Evolutionary conservation across 2,113 vertebrate genomes (phyloP).

Genomic region (Corynorhinus townsendii): DNA sequence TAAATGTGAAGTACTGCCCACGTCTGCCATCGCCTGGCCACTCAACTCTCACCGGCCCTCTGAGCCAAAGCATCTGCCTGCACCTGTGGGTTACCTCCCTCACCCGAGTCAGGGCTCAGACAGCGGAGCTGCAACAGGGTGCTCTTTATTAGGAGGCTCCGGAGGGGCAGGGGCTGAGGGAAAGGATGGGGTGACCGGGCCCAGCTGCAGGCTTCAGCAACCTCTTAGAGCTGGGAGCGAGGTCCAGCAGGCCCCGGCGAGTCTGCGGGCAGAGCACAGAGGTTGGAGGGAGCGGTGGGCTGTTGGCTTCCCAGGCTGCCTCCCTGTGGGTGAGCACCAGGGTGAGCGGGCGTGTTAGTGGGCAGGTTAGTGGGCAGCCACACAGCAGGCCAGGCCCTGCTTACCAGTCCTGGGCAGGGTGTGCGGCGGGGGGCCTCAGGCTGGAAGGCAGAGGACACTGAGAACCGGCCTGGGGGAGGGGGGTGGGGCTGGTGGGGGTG

Average conservation of each 20-base stretch:
- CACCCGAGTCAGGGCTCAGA: background rate
- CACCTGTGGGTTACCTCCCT: background rate
- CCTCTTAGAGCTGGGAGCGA: constrained; percentile 47
- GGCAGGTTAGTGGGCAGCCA: constrained; percentile 49
- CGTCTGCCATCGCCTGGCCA: constrained; percentile 22
- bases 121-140: background rate
- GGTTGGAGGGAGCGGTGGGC: background rate
- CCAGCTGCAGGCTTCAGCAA: background rate
- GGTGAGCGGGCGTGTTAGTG: background rate
- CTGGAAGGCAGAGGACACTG: constrained; percentile 73
- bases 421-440: constrained; percentile 67
- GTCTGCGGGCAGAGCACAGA: constrained; percentile 38
- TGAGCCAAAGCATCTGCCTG: background rate
- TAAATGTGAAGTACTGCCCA: constrained; percentile 66
- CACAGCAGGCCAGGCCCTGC: constrained; percentile 33
- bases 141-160: constrained; percentile 59
- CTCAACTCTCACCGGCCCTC: background rate
- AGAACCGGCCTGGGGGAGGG: background rate
- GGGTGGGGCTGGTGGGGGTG: accelerated
- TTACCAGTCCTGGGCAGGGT: constrained; percentile 68
- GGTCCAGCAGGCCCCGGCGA: background rate
- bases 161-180: background rate
- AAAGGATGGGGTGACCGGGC: background rate
- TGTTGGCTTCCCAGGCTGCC: background rate
- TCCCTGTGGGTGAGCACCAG: background rate